These are phyloP conservation scores for Actinostola sp. DNA, from an alignment of 92 coral and sea anemone species.

Conservation along the genomic window DNA sequence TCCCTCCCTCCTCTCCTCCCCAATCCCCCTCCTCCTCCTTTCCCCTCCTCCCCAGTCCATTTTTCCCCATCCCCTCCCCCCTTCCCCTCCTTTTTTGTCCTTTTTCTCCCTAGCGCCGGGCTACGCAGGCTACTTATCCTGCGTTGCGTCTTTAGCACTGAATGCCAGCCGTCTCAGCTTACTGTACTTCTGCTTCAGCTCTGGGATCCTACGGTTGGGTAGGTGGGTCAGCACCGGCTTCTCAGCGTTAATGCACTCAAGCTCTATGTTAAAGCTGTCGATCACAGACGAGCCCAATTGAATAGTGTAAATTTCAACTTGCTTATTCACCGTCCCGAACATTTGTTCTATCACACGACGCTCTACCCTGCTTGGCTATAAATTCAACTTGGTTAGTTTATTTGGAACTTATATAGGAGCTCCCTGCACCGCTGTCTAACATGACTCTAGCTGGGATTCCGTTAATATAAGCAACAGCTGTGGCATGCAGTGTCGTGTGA, in stretches of 20 bases:
- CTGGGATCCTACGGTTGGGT: conserved; percentile 53
- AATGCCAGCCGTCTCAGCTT: conserved; percentile 29
- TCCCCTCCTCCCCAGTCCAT: too few species aligned
- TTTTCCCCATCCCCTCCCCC: too few species aligned
- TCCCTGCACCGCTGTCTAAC: conserved; percentile 62
- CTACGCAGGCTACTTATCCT: too few species aligned
- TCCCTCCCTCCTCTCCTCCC: too few species aligned
- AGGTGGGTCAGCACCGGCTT: conserved; percentile 52
- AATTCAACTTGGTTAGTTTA: conserved; percentile 47
- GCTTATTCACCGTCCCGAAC: conserved; percentile 56
- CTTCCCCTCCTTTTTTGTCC: too few species aligned
- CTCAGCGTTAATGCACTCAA: conserved; percentile 44
- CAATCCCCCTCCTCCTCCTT: too few species aligned
- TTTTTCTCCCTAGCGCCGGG: too few species aligned
- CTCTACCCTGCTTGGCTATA: conserved; percentile 36
- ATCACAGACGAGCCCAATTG: conserved; percentile 20
- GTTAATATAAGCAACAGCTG: conserved; percentile 47
- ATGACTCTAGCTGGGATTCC: conserved; percentile 45
- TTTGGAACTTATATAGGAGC: conserved; percentile 56
- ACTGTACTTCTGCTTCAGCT: conserved; percentile 31
- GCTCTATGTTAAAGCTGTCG: conserved; percentile 32
- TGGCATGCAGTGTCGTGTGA: conserved; percentile 48
- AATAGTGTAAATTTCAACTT: conserved; percentile 48
- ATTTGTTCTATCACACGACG: conserved; percentile 53
- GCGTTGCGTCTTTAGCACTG: conserved; percentile 49